phyloP scores from a whole-genome alignment of 1,140 invertebrate genomes.

The Paracyclopina nana region DNA sequence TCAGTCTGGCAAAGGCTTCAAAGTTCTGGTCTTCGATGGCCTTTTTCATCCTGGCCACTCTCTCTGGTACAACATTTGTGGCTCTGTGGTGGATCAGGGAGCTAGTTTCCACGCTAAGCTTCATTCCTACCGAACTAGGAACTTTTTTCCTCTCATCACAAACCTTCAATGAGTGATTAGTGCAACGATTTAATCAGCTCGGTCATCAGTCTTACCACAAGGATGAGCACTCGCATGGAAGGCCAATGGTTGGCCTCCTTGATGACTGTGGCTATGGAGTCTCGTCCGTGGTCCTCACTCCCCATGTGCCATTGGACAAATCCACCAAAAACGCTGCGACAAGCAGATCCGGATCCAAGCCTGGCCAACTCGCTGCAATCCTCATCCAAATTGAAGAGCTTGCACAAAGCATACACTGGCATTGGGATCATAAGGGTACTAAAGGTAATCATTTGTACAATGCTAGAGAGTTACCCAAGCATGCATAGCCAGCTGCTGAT shows the following conservation, averaged over 20 bases:
- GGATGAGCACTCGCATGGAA: slow-evolving; percentile 63
- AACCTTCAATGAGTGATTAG: slow-evolving; percentile 31
- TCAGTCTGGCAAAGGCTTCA: slow-evolving; percentile 64
- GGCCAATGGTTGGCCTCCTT: slow-evolving; percentile 42
- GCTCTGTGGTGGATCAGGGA: slow-evolving; percentile 54
- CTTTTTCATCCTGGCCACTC: slow-evolving; percentile 41
- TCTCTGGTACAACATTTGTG: slow-evolving; percentile 42
- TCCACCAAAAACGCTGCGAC: slow-evolving; percentile 78
- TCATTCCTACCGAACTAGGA: slow-evolving; percentile 82
- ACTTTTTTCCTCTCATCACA: slow-evolving; percentile 66
- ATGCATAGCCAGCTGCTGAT: slow-evolving; percentile 93
- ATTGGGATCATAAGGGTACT: slow-evolving; percentile 18
- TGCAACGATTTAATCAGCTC: slow-evolving; percentile 8
- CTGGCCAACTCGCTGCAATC: slow-evolving; percentile 66
- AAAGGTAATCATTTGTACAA: slow-evolving; percentile 1
- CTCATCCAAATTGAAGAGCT: slow-evolving; percentile 50
- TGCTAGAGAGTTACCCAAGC: slow-evolving; percentile 34
- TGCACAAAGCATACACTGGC: slow-evolving; percentile 46
- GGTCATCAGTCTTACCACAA: slow-evolving; percentile 71
- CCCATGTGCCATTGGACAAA: slow-evolving; percentile 81
- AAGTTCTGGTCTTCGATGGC: slow-evolving; percentile 69
- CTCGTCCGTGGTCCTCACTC: slow-evolving; percentile 40
- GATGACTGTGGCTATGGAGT: slow-evolving; percentile 47
- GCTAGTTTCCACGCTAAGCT: slow-evolving; percentile 54
- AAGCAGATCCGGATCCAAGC: slow-evolving; percentile 84